These are phyloP conservation scores for Magallana angulata DNA, from an alignment of 1,140 invertebrate species.

Conservation along the genomic window DNA sequence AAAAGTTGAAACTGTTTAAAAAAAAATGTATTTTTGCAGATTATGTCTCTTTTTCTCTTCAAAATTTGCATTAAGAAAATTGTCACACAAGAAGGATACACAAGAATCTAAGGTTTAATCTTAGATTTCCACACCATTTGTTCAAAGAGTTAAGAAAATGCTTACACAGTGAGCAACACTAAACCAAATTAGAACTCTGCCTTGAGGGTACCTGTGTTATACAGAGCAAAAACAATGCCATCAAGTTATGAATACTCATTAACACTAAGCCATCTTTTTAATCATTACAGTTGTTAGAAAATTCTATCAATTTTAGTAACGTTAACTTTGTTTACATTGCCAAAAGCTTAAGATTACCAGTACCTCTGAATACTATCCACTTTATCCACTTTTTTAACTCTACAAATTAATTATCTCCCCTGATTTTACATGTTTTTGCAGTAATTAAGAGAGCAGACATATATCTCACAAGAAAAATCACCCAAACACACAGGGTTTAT, in stretches of 20 bases:
- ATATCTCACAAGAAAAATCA: background rate
- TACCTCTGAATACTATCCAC: conserved; percentile 3
- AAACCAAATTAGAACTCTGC: conserved; percentile 45
- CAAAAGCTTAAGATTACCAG: conserved; percentile 6
- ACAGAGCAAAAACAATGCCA: conserved; percentile 22
- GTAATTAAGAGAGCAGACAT: background rate
- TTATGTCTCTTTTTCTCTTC: background rate
- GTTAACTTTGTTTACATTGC: background rate
- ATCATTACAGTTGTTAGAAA: background rate
- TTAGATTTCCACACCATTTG: background rate
- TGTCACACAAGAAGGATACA: background rate
- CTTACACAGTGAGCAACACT: conserved; percentile 26
- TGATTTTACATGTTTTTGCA: conserved; percentile 9
- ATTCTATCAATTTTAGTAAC: conserved; percentile 8
- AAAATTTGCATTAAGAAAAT: conserved; percentile 20
- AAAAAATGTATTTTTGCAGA: too few relatives aligned
- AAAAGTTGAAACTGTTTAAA: too few relatives aligned
- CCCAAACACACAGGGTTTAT: background rate
- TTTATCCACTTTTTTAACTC: conserved; percentile 36
- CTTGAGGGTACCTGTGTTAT: conserved; percentile 60
- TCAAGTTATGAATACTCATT: background rate
- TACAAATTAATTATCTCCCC: conserved; percentile 33
- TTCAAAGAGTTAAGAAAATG: conserved; percentile 26
- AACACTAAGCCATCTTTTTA: background rate
- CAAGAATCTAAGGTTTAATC: background rate